phyloP scores from a whole-genome alignment of 2,888 invertebrate species.

The Brachylomia viminalis region DNA sequence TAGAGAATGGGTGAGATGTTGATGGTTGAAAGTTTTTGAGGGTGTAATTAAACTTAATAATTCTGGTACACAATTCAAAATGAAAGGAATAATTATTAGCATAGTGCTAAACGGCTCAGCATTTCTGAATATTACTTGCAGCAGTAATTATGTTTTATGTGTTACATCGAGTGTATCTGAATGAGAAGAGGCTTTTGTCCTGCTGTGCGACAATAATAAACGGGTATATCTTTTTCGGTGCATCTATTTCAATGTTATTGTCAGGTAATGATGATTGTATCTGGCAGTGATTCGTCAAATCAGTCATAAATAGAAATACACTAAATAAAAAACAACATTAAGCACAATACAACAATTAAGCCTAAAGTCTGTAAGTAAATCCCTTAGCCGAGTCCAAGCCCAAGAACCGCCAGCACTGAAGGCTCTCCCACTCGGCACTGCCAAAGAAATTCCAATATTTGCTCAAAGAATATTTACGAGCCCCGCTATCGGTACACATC shows the following conservation, averaged over 20 bases:
- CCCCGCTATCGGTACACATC: conserved; percentile 64
- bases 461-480: conserved; percentile 66
- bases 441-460: conserved; percentile 67
- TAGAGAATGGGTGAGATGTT: conserved; percentile 4
- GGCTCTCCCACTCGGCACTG: conserved; percentile 41
- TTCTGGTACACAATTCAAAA: neutral
- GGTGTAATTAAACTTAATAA: neutral
- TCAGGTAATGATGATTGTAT: neutral
- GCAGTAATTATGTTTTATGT: neutral
- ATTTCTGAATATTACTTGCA: neutral
- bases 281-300: neutral
- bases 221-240: neutral
- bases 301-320: too few species aligned
- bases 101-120: neutral
- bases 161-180: neutral
- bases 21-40: neutral
- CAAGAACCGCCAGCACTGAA: conserved; percentile 30
- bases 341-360: neutral
- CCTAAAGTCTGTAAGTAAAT: neutral
- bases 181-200: too few species aligned
- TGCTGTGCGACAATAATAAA: neutral
- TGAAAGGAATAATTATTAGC: neutral
- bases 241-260: neutral
- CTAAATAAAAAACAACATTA: neutral
- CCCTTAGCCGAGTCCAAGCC: neutral